Conservation (phyloP, 2,888 invertebrate species). For the Mythimna loreyi region DNA sequence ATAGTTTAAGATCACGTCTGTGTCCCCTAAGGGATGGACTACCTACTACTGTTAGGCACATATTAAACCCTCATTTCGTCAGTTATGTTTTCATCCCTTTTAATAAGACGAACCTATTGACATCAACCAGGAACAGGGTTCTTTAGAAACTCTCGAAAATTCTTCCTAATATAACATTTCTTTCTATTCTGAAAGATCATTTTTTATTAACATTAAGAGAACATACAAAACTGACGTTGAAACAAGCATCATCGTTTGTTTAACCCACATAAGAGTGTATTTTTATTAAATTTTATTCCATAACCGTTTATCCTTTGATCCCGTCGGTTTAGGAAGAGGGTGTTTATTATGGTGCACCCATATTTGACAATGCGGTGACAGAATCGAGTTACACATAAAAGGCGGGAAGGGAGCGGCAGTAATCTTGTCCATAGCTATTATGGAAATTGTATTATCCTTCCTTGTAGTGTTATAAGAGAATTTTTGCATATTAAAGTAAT, state of each 20-base stretch:
- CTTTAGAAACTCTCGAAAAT: background rate
- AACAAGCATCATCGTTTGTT: constrained; percentile 2
- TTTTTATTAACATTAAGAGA: background rate
- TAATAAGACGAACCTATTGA: background rate
- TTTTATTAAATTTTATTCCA: constrained; percentile 10
- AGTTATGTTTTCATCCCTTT: background rate
- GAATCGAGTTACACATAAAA: constrained; percentile 28
- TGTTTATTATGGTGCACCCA: constrained; percentile 30
- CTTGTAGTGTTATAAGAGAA: background rate
- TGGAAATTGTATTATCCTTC: constrained; percentile 17
- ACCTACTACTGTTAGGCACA: background rate
- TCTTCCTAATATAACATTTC: background rate
- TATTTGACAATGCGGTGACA: constrained; percentile 30
- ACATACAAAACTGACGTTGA: constrained; percentile 1
- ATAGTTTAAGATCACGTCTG: background rate
- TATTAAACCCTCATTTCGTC: background rate
- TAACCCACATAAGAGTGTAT: background rate
- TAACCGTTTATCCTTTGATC: constrained; percentile 27
- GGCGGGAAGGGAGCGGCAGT: too few species aligned
- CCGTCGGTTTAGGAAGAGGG: constrained; percentile 4
- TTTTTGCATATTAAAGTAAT: constrained; percentile 1
- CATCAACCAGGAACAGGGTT: background rate
- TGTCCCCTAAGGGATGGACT: background rate
- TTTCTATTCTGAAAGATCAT: background rate
- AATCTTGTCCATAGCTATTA: constrained; percentile 10